Evolutionary conservation across 30 jellyfish, hydroid and myxozoan genomes (phyloP), one percentile per base, ranked within the genome.

Genomic region (Cassiopea xamachana): DNA sequence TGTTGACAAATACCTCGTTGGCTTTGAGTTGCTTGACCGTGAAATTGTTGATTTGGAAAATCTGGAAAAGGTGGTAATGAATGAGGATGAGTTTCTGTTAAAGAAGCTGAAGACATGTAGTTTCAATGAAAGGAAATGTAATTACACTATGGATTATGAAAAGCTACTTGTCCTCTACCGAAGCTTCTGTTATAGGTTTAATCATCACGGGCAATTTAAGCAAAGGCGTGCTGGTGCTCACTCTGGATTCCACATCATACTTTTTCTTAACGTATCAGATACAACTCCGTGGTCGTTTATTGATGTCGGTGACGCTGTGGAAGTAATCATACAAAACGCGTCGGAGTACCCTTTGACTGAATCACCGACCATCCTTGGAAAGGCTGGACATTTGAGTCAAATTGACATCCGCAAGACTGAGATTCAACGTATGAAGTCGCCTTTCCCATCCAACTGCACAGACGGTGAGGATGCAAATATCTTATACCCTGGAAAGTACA

Each of bases 361-460:
- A n/a, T 18, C 69, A 2, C 79, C 85, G 4, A 48, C 94, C 9
- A 47, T 75, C 9, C 73, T 87, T 1, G 72, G 48, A 19, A 76
- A 84, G 1, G 77, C 75, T 60, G 94, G 94, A 2, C 81, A 73
- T 67, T 48, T 87, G 62, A 77, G 84, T 12, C 78, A 60, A 61
- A 87, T 87, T 1, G 85, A 77, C 18, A 47, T 87, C 8, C 69
- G 46, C 61, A 76, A 64, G 55, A 62, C 81, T 44, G 94, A 60
- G 50, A 87, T 69, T 14, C 7, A 39, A 19, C 60, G 94, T 39
- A 46, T 45, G 84, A 59, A 71, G 39, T 10, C 79, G 48, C 94
- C 94, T 8, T 87, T 76, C 69, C 77, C 77, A 1, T 87, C 94
- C 1, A 87, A 87, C 60, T 87, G 94, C 85, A 87, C 84, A 1